phyloP scores from a whole-genome alignment of 2,113 vertebrate genomes.

The Indri indri region DNA sequence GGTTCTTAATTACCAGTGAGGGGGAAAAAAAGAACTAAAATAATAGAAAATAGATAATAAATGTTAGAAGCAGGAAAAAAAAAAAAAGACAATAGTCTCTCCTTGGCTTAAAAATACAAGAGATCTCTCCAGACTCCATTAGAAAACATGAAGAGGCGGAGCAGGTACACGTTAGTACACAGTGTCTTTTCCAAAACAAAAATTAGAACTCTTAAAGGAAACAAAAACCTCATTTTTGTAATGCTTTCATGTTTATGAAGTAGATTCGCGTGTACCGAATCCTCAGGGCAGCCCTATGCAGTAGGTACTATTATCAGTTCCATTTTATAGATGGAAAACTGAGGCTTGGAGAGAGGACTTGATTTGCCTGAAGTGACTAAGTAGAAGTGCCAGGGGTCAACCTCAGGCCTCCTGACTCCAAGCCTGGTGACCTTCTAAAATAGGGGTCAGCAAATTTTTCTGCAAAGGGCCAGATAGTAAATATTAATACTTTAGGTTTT shows the following conservation, averaged over 20 bases:
- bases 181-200: neutral
- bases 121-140: neutral
- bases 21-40: neutral
- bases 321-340: neutral
- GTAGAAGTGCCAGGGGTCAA: neutral
- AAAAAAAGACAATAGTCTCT: neutral
- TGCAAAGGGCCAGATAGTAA: neutral
- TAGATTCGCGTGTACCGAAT: neutral
- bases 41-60: neutral
- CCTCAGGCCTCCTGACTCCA: neutral
- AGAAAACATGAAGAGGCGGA: neutral
- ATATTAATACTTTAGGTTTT: neutral
- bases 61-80: neutral
- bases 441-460: neutral
- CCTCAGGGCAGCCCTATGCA: neutral
- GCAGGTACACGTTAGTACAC: neutral
- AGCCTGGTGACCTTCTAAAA: neutral
- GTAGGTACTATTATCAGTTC: neutral
- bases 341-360: neutral
- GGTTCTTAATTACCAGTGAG: neutral
- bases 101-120: neutral
- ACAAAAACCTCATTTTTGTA: neutral
- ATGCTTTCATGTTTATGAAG: neutral
- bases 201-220: neutral
- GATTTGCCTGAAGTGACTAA: neutral